These are phyloP conservation scores for Antennarius maculatus DNA, from an alignment of 2,797 vertebrate species.

Conservation along the genomic window DNA sequence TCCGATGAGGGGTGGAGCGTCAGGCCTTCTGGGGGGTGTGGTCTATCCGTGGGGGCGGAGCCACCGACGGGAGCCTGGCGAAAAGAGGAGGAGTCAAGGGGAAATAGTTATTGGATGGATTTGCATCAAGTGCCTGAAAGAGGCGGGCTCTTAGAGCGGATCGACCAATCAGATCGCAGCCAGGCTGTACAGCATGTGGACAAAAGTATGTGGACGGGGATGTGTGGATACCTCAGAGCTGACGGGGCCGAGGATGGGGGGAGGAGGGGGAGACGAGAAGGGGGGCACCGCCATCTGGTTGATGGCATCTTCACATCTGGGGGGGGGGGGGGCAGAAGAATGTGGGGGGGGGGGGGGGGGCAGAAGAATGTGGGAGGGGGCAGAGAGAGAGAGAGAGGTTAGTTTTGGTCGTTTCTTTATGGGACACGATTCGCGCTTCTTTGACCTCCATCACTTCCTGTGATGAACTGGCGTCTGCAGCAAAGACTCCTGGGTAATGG, in stretches of 20 bases:
- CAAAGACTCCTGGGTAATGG: neutral
- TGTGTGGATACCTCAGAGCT: conserved; percentile 80
- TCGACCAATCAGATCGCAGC: conserved; percentile 22
- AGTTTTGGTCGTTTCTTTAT: too few relatives aligned
- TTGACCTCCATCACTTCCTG: too few relatives aligned
- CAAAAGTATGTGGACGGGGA: neutral
- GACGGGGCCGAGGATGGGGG: conserved; percentile 72
- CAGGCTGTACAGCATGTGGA: too few relatives aligned
- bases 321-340: neutral
- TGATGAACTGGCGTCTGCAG: neutral
- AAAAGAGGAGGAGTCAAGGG: neutral
- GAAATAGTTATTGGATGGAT: too few relatives aligned
- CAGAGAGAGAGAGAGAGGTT: neutral
- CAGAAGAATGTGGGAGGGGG: too few relatives aligned
- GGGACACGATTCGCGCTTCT: too few relatives aligned
- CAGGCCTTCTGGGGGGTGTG: conserved; percentile 44
- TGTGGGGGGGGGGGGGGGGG: neutral
- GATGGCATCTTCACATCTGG: conserved; percentile 90
- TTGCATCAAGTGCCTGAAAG: too few relatives aligned
- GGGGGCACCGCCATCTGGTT: conserved; percentile 92
- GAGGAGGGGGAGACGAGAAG: conserved; percentile 74
- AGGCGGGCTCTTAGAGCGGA: neutral
- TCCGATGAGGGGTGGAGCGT: conserved; percentile 34
- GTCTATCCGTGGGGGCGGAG: conserved; percentile 37
- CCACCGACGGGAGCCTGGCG: conserved; percentile 19